Base-by-base conservation (phyloP, 1,140 invertebrate species). In the Catajapyx aquilonaris region DNA sequence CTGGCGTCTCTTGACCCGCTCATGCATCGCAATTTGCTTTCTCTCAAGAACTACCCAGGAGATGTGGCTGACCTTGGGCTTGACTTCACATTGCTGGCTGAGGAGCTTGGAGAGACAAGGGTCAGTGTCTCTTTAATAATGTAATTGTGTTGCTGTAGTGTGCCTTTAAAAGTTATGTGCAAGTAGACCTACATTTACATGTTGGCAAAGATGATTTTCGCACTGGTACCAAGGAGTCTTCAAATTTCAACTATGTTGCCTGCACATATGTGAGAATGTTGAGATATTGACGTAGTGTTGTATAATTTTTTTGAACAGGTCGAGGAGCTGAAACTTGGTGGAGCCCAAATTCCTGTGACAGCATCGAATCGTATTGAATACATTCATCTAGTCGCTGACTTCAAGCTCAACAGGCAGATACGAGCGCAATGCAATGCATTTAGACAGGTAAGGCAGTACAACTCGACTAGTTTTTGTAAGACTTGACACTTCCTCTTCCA, bases 381-480 rank as follows among this genome's bases (percentile, higher is more conserved):
- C 52, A 87, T 97, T 47, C 87, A 95, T 55, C 57, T 93, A 37
- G 78, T 97, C 57, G 88, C 91, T 1, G 86, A 96, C 62, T 94
- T 87, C 48, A 93, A 93, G 59, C 61, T 96, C 16, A 95, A 95
- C 55, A 76, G 74, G 49, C 87, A 93, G 63, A 88, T 94, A 40
- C 65, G 78, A 32, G 63, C 71, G 2, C 88, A 95, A 44, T 90
- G 83, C 48, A 65, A 64, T 37, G 81, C 84, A 17, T 86, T 88
- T 51, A 76, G 81, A 44, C 71, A 77, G 48, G 56, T 55, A 49
- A 41, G 23, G 23, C 34, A 19, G 10, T 39, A 22, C 36, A 31
- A 25, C 23, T 17, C 9, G 19, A 36, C 5, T 35, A 37, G 11
- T 37, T 37, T 13, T 35, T 11, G 18, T 38, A 10, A 7, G 5